A percentile compares a stretch with the other conserved stretches of the same genome.
These are phyloP conservation scores for Callosobruchus maculatus DNA, from an alignment of 2,888 invertebrate genomes.

Conservation along the genomic window DNA sequence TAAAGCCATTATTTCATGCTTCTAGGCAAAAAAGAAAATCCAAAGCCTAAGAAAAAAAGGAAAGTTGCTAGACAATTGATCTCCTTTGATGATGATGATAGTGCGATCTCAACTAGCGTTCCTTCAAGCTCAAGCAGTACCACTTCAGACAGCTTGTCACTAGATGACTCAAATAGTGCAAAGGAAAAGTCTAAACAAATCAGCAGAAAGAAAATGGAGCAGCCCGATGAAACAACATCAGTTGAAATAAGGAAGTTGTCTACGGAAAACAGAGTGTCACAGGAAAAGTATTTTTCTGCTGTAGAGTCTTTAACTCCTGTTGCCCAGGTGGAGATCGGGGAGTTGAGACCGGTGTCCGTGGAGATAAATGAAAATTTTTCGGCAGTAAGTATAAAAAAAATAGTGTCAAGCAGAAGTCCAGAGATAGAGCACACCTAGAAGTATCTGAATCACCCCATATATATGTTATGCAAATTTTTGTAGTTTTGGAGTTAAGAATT, in stretches of 20 bases:
- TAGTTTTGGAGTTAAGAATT: too few species aligned
- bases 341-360: slow-evolving; percentile 50
- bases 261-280: slow-evolving; percentile 42
- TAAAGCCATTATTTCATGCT: neutral
- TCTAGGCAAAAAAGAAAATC: slow-evolving; percentile 4
- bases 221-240: slow-evolving; percentile 4
- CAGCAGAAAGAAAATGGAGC: slow-evolving; percentile 21
- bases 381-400: slow-evolving; percentile 22
- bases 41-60: slow-evolving; percentile 22
- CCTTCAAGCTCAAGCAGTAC: slow-evolving; percentile 42
- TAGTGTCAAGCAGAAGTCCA: too few species aligned
- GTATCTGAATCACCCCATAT: too few species aligned
- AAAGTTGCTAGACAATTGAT: slow-evolving; percentile 62
- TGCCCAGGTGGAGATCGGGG: slow-evolving; percentile 46
- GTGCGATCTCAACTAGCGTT: slow-evolving; percentile 40
- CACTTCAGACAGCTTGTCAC: slow-evolving; percentile 33
- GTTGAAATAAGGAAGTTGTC: slow-evolving; percentile 32
- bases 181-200: slow-evolving; percentile 21
- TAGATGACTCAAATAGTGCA: slow-evolving; percentile 23
- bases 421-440: too few species aligned
- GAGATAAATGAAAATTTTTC: slow-evolving; percentile 37
- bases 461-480: too few species aligned
- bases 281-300: slow-evolving; percentile 35
- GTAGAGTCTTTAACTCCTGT: slow-evolving; percentile 50
- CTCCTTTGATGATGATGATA: slow-evolving; percentile 64